These are phyloP conservation scores for Limnothrissa miodon DNA, from an alignment of 2,113 vertebrate species.

Conservation along the genomic window DNA sequence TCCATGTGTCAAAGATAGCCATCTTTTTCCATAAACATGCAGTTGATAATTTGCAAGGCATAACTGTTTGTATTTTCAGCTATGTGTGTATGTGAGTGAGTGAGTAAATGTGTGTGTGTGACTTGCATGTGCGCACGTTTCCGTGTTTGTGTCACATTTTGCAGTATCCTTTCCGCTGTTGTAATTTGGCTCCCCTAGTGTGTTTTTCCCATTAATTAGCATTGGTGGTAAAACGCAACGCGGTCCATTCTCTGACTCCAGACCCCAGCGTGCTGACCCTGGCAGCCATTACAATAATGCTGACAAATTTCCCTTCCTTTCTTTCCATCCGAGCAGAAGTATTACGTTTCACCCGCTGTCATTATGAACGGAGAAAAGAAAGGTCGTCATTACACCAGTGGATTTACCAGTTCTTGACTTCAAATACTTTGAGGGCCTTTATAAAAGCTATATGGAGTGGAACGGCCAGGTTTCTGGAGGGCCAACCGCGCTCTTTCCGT, in stretches of 20 bases:
- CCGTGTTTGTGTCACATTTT: conserved; percentile 20
- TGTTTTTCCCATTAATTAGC: conserved; percentile 48
- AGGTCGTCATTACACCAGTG: conserved; percentile 31
- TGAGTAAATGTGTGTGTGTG: not conserved
- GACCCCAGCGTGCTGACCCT: conserved; percentile 35
- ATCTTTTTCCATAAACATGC: conserved; percentile 12
- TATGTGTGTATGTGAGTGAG: not conserved
- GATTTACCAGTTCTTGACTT: conserved; percentile 37
- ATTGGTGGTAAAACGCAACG: conserved; percentile 35
- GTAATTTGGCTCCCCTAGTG: conserved; percentile 32
- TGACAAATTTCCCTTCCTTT: conserved; percentile 45
- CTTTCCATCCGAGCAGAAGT: conserved; percentile 23
- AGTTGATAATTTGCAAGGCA: not conserved
- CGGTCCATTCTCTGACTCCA: conserved; percentile 22
- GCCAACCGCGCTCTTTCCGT: not conserved
- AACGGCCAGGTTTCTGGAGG: conserved; percentile 9
- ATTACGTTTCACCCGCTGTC: conserved; percentile 18
- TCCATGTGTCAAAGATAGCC: not conserved
- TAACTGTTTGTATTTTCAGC: conserved; percentile 18
- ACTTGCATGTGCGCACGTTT: not conserved
- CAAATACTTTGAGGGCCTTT: conserved; percentile 42
- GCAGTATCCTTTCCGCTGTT: conserved; percentile 38
- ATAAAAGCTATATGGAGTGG: conserved; percentile 41
- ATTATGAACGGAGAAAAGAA: conserved; percentile 38
- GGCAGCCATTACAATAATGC: conserved; percentile 45